Evolutionary conservation across 2,888 invertebrate genomes (phyloP).

Genomic region (Linnaemya vulpina): DNA sequence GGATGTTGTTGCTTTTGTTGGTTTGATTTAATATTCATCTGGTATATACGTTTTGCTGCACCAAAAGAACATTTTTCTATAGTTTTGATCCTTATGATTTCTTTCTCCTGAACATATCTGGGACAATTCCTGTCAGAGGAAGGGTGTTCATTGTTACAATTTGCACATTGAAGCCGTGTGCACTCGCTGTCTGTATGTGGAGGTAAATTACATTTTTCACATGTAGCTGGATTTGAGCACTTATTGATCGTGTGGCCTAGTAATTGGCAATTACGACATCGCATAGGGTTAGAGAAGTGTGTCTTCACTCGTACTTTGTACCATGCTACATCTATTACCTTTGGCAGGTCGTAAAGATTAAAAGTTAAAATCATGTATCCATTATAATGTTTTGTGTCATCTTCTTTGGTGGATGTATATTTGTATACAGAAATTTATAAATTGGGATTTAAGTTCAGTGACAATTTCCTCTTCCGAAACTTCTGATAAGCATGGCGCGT

Average conservation of each 20-base stretch:
- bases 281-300: slow-evolving; percentile 32
- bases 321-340: slow-evolving; percentile 35
- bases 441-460: background rate
- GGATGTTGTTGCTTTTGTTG: background rate
- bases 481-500: background rate
- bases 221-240: background rate
- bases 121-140: background rate
- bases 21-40: background rate
- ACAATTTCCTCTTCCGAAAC: background rate
- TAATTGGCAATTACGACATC: slow-evolving; percentile 46
- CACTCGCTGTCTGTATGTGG: background rate
- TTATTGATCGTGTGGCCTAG: slow-evolving; percentile 54
- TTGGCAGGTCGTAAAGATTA: slow-evolving; percentile 19
- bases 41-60: no score
- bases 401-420: no score
- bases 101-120: no score
- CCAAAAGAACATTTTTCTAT: no score
- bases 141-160: slow-evolving; percentile 4
- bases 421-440: background rate
- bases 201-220: slow-evolving; percentile 16
- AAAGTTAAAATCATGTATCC: slow-evolving; percentile 11
- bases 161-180: slow-evolving; percentile 15
- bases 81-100: no score
- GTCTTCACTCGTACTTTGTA: slow-evolving; percentile 11
- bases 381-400: background rate